phyloP scores from a whole-genome alignment of 2,888 invertebrate genomes.

The Cephus nigrinus region DNA sequence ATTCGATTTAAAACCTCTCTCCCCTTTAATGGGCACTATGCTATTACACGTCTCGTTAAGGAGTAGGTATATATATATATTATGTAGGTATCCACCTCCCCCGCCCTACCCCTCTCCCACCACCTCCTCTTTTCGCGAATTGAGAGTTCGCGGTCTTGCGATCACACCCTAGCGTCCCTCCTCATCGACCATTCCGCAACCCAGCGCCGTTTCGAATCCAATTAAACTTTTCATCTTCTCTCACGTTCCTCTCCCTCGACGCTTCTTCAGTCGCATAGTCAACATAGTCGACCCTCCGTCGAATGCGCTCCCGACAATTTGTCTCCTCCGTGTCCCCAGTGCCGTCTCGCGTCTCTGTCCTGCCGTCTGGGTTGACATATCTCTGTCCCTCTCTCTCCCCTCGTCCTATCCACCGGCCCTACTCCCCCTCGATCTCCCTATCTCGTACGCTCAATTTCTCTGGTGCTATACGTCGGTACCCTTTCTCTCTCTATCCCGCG shows the following conservation, averaged over 20 bases:
- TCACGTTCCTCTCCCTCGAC: conserved; percentile 4
- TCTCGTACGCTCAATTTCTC: too few species aligned
- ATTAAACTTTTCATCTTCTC: conserved; percentile 37
- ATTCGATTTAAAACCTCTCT: too few species aligned
- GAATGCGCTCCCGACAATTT: conserved; percentile 1
- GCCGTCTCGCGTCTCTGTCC: background rate
- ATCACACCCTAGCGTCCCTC: conserved; percentile 25
- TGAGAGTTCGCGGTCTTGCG: background rate
- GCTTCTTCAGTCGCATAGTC: background rate
- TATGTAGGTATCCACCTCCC: too few species aligned
- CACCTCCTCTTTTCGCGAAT: conserved; percentile 10
- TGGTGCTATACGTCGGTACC: background rate
- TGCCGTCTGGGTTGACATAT: too few species aligned
- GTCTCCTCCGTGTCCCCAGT: background rate
- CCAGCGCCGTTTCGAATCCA: conserved; percentile 35
- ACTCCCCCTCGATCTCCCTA: too few species aligned
- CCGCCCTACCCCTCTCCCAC: conserved; percentile 5
- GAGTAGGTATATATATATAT: too few species aligned
- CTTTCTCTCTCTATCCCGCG: conserved; percentile 3
- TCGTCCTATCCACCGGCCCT: conserved; percentile 18
- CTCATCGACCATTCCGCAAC: conserved; percentile 34
- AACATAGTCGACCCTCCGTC: conserved; percentile 19
- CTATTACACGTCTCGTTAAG: too few species aligned
- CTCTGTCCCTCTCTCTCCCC: conserved; percentile 9
- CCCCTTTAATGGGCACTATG: too few species aligned